Evolutionary conservation across 2,888 invertebrate species (phyloP).

Genomic region (Tolmerus cingulatus): DNA sequence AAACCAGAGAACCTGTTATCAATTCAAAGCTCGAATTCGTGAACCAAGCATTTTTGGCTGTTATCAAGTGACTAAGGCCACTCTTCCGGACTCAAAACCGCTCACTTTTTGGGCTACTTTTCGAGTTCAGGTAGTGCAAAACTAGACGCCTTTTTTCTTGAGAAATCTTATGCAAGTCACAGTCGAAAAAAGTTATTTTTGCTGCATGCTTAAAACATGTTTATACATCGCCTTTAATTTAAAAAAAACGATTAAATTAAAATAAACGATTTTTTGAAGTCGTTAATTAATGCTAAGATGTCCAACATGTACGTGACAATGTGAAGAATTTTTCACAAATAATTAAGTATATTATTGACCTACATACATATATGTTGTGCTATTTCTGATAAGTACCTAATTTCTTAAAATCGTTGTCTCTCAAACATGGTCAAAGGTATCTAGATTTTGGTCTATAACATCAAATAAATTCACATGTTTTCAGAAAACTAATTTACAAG

Average conservation of each 20-base stretch:
- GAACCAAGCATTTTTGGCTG: not conserved
- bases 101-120: not conserved
- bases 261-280: not conserved
- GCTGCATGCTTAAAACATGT: not conserved
- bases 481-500: too few species aligned
- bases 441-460: too few species aligned
- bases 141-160: not conserved
- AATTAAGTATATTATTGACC: too few species aligned
- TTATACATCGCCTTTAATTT: not conserved
- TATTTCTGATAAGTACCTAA: too few species aligned
- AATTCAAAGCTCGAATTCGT: not conserved
- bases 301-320: too few species aligned
- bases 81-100: not conserved
- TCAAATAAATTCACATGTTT: too few species aligned
- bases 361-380: too few species aligned
- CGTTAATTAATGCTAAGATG: not conserved
- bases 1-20: not conserved
- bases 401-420: too few species aligned
- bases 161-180: not conserved
- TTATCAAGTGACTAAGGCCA: not conserved
- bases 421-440: too few species aligned
- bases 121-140: not conserved
- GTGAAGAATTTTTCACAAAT: too few species aligned
- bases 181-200: not conserved
- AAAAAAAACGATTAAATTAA: not conserved